Evolutionary conservation across 2,888 invertebrate species (phyloP), one percentile per base, ranked within the genome.

Genomic region (Dasysyrphus tricinctus): DNA sequence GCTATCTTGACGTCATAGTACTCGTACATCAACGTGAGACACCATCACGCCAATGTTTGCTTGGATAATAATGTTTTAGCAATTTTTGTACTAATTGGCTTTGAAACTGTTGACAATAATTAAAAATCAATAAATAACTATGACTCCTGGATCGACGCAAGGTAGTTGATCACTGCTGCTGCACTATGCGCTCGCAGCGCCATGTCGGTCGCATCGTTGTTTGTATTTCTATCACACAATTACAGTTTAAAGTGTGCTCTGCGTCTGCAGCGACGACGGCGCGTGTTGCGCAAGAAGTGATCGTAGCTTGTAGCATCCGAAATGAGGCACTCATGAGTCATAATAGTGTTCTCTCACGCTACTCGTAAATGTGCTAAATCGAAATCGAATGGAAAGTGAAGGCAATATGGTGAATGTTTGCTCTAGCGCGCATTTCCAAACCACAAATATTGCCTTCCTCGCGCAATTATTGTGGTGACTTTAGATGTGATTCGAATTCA

Each of bases 41-140:
- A 37, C 19, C 11, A 65, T n/a, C 59, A 39, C 32, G 47, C 8
- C 34, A 63, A 42, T 39, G 51, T 57, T 54, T 37, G 19, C 77
- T 72, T 44, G 49, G 42, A 14, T 42, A 47, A 47, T 29, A 69
- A 81, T 77, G 70, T 63, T 49, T 74, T 61, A 74, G 49, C 69
- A 75, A 51, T 75, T 70, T 61, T 49, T 19, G 12, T 59, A 74
- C 85, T 81, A 85, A 85, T 85, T 85, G 77, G 84, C 65, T 34
- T 73, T 69, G 51, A 42, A 77, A 85, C 54, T 56, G 69, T 42
- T 73, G 77, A 81, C 34, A 69, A 69, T 78, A 81, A 85, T 77
- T 81, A 85, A 85, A 77, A 67, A 77, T 73, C 80, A 80, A 85
- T 81, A 77, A 81, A 85, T 74, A 75, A 63, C 56, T 74, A 77